Conservation (phyloP, 1,140 invertebrate genomes). For the Sitophilus oryzae region DNA sequence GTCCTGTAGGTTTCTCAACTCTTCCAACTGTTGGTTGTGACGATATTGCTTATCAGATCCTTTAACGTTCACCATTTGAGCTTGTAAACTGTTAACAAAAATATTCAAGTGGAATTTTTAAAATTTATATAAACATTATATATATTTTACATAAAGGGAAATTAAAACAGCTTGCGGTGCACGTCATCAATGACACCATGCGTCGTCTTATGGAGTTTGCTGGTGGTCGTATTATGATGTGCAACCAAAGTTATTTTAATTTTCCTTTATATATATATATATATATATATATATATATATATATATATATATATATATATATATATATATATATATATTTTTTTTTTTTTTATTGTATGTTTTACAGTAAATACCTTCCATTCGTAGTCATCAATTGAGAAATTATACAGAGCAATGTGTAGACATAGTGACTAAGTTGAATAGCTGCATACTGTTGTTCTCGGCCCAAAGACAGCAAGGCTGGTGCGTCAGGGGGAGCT, state of each 20-base stretch:
- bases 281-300: too few species aligned
- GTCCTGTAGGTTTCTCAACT: constrained; percentile 65
- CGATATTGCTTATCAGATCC: constrained; percentile 53
- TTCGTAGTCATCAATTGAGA: constrained; percentile 82
- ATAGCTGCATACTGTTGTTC: constrained; percentile 68
- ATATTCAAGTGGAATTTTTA: neutral
- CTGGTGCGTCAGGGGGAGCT: constrained; percentile 37
- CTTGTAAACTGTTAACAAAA: constrained; percentile 49
- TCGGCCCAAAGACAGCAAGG: constrained; percentile 46
- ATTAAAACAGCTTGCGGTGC: too few species aligned
- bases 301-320: too few species aligned
- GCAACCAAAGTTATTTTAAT: too few species aligned
- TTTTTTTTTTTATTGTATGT: neutral
- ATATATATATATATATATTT: neutral
- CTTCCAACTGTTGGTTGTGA: constrained; percentile 68
- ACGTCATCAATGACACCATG: too few species aligned
- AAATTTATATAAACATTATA: too few species aligned
- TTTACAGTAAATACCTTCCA: constrained; percentile 54
- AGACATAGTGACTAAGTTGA: constrained; percentile 72
- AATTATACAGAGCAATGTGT: constrained; percentile 75
- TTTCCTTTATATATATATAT: too few species aligned
- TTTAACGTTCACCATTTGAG: constrained; percentile 55
- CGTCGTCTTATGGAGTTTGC: too few species aligned
- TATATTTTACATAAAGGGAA: too few species aligned
- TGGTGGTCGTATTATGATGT: too few species aligned